These are phyloP conservation scores for Pyrrhosoma nymphula DNA, from an alignment of 2,888 invertebrate species.

Conservation along the genomic window DNA sequence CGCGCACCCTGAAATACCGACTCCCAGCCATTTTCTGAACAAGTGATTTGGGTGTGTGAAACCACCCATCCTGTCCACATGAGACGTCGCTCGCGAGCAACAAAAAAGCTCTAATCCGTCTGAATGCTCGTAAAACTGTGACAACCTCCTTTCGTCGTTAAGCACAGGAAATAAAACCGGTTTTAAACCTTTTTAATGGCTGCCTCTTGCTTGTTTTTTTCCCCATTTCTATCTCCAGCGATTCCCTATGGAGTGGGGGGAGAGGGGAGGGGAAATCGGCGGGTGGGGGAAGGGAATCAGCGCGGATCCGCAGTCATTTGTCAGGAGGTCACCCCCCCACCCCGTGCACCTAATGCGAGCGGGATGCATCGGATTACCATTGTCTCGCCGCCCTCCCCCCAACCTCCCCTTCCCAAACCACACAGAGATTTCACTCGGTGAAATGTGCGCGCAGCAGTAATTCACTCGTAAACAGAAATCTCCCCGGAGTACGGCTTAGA, in stretches of 20 bases:
- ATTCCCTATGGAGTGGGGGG: not conserved
- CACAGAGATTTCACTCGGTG: not conserved
- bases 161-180: not conserved
- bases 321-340: not conserved
- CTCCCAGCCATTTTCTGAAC: not conserved
- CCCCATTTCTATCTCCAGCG: not conserved
- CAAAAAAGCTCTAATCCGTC: not conserved
- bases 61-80: not conserved
- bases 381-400: not conserved
- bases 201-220: not conserved
- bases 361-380: not conserved
- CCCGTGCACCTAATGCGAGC: not conserved
- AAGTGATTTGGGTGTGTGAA: not conserved
- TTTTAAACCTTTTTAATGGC: not conserved
- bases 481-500: not conserved
- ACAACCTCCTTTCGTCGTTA: not conserved
- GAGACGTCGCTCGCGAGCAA: not conserved
- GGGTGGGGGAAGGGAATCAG: not conserved
- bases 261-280: not conserved
- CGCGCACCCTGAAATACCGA: too few relatives aligned
- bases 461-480: not conserved
- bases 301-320: not conserved
- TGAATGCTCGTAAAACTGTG: not conserved
- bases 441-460: not conserved
- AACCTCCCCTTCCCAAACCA: not conserved